Conservation (phyloP, 2,113 vertebrate species). For the Protomyctophum bolini region DNA sequence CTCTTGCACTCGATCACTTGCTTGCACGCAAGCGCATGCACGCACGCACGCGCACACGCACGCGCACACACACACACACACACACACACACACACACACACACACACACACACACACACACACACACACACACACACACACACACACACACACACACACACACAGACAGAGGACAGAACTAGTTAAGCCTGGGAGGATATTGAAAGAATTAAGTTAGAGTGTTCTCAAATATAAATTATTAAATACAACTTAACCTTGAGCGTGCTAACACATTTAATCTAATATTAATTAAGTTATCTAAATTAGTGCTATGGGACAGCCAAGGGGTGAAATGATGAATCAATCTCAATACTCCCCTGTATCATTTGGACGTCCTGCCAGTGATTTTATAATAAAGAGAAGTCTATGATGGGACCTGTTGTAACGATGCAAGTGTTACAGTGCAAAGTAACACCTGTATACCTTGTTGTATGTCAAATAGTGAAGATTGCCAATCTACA, state of each 20-base stretch:
- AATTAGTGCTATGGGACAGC: slow-evolving; percentile 67
- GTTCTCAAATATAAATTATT: slow-evolving; percentile 68
- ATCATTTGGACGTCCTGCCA: slow-evolving; percentile 44
- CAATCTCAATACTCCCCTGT: slow-evolving; percentile 41
- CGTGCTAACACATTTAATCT: slow-evolving; percentile 62
- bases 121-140: not conserved
- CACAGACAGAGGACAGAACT: not conserved
- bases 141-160: not conserved
- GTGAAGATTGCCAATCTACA: too few species aligned
- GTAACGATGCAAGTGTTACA: slow-evolving; percentile 18
- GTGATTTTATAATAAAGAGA: slow-evolving; percentile 27
- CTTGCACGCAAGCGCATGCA: too few species aligned
- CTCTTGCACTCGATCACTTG: too few species aligned
- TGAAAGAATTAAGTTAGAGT: slow-evolving; percentile 57
- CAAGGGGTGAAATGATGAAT: slow-evolving; percentile 58
- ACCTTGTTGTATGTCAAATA: too few species aligned
- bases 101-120: too few species aligned
- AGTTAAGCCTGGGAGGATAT: slow-evolving; percentile 34
- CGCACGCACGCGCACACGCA: too few species aligned
- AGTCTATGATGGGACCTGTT: slow-evolving; percentile 26
- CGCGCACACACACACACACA: too few species aligned
- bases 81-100: too few species aligned
- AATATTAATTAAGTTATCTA: slow-evolving; percentile 68
- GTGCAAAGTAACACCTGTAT: too few species aligned
- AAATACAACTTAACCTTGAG: slow-evolving; percentile 78